Base-by-base conservation (phyloP, 2,113 vertebrate genomes). In the Suncus etruscus region DNA sequence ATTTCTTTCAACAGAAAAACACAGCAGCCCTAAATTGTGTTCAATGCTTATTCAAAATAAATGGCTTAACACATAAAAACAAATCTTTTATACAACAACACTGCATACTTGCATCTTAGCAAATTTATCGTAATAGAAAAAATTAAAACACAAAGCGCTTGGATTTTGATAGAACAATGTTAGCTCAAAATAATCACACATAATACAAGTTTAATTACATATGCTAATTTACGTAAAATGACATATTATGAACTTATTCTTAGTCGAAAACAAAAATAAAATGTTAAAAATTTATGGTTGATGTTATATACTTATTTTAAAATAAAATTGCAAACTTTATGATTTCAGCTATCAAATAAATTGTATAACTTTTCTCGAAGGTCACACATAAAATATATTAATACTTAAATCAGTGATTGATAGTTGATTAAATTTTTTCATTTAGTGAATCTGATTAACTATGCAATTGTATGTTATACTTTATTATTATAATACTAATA, bases 1-100 rank as follows among this genome's bases (percentile, higher is more conserved):
- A 32, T 31, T 78, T 3, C 8, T 89, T 91, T 83, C 61, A 94
- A 39, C 1, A 84, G 32, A 70, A 48, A 77, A 94, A 63, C 3
- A 68, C 6, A 6, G 16, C 11, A 0, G 18, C 74, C 14, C 11
- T 88, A 31, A 66, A 86, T 80, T 74, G 14, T 24, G 70, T 65
- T 68, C 0, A 69, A 31, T 51, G 1, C 6, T 85, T 83, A 75
- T 69, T 22, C 27, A 87, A 87, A 68, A 31, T 50, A 11, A 4
- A 45, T 63, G 50, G 8, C 27, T 16, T 47, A 81, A 78, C 45
- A 7, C 20, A 50, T 77, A 51, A 84, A 77, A 69, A 12, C 20
- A 75, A 78, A 24, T 25, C 31, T 11, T 83, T 85, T 29, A 22
- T 27, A 73, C 10, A 81, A 2, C 77, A 83, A 1, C 15, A 84